Percentiles rank a stretch among this genome's conserved stretches.
Conservation (phyloP, 2,888 invertebrate genomes). For the Palloptera scutellata region DNA sequence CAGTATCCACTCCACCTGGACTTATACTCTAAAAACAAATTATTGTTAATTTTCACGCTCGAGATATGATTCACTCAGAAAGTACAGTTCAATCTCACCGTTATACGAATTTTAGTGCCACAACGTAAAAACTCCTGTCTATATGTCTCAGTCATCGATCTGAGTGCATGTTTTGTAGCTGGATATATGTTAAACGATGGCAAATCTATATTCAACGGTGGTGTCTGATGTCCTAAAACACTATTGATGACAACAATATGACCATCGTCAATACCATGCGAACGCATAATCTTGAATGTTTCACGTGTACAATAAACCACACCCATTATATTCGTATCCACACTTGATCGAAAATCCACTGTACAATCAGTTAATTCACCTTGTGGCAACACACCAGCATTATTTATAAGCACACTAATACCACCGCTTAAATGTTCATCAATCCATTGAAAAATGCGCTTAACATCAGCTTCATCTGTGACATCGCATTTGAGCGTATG, state of each 20-base stretch:
- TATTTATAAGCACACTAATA: slow-evolving; percentile 69
- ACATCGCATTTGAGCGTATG: slow-evolving; percentile 67
- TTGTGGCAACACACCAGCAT: slow-evolving; percentile 64
- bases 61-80: too few species aligned
- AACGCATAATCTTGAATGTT: slow-evolving; percentile 66
- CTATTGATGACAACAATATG: slow-evolving; percentile 67
- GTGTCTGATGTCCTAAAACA: slow-evolving; percentile 58
- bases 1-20: slow-evolving; percentile 46
- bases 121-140: slow-evolving; percentile 61
- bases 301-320: slow-evolving; percentile 65
- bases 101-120: slow-evolving; percentile 55
- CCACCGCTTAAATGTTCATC: slow-evolving; percentile 66
- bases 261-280: slow-evolving; percentile 64
- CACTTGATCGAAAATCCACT: slow-evolving; percentile 55
- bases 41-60: background rate
- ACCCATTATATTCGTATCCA: slow-evolving; percentile 67
- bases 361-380: slow-evolving; percentile 57
- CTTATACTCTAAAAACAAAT: slow-evolving; percentile 44
- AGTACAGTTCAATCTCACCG: slow-evolving; percentile 40
- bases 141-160: slow-evolving; percentile 61
- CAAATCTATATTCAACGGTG: slow-evolving; percentile 57
- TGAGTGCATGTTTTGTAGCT: slow-evolving; percentile 61
- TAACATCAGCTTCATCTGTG: slow-evolving; percentile 67
- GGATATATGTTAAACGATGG: slow-evolving; percentile 63
- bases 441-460: slow-evolving; percentile 66